Conservation (phyloP, 2,888 invertebrate genomes). For the Sclerodermus sp. region DNA sequence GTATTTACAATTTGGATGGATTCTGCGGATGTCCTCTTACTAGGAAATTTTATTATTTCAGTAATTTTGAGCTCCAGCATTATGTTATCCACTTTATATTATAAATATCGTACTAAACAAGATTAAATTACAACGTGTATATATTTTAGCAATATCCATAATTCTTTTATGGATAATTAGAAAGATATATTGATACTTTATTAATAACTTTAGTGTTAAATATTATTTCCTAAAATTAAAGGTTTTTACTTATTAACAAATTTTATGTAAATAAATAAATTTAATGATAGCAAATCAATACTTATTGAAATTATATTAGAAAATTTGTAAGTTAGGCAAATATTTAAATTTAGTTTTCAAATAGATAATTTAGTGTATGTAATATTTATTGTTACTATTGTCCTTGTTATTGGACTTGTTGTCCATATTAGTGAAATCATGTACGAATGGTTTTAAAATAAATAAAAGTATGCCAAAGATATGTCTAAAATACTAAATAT, state of each 20-base stretch:
- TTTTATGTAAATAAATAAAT: not conserved
- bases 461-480: no score
- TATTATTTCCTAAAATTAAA: not conserved
- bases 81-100: conserved; percentile 70
- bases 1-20: conserved; percentile 80
- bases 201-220: not conserved
- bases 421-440: no score
- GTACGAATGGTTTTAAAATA: no score
- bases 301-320: no score
- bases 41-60: conserved; percentile 75
- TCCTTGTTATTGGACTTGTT: no score
- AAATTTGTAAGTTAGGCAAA: no score
- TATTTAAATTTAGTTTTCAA: no score
- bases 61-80: conserved; percentile 71
- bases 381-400: no score
- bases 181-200: not conserved
- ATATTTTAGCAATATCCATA: no score
- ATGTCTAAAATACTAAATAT: no score
- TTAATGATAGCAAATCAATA: not conserved
- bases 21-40: conserved; percentile 72
- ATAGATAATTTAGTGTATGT: no score
- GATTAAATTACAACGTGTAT: conserved; percentile 28
- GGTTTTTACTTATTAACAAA: not conserved
- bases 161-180: not conserved
- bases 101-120: conserved; percentile 58